Conservation (phyloP, 2,797 vertebrate species). For the Pipistrellus pygmaeus region DNA sequence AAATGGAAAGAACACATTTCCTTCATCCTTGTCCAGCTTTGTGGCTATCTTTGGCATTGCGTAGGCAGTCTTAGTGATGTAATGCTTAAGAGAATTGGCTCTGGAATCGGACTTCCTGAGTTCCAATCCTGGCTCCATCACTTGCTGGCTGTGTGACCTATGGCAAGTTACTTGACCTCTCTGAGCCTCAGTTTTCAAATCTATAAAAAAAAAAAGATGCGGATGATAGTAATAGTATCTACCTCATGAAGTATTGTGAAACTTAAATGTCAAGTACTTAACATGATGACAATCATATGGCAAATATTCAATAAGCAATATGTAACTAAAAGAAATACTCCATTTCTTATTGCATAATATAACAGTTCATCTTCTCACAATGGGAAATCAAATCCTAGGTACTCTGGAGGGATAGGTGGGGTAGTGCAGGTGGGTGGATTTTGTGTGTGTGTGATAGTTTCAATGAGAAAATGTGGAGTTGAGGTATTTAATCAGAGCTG, state of each 20-base stretch:
- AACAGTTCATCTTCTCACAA: neutral
- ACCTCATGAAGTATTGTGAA: neutral
- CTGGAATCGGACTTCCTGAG: neutral
- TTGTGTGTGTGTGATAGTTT: neutral
- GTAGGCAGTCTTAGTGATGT: neutral
- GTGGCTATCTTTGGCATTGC: neutral
- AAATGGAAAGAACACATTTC: constrained; percentile 1
- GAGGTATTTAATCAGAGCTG: neutral
- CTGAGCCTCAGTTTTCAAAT: neutral
- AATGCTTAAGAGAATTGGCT: neutral
- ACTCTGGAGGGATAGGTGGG: neutral
- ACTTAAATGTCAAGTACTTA: neutral
- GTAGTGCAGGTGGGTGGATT: neutral
- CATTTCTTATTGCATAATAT: neutral
- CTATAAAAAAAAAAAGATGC: neutral
- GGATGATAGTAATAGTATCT: neutral
- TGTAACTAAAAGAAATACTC: neutral
- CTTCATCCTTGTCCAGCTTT: neutral
- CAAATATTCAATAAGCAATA: neutral
- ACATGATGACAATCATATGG: neutral
- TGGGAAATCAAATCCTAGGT: neutral
- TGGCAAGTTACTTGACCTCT: neutral
- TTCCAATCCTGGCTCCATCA: neutral
- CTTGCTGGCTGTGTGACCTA: neutral
- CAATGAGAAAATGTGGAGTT: neutral